These are phyloP conservation scores for Cephalotes varians DNA, from an alignment of 2,888 invertebrate genomes.

Conservation along the genomic window DNA sequence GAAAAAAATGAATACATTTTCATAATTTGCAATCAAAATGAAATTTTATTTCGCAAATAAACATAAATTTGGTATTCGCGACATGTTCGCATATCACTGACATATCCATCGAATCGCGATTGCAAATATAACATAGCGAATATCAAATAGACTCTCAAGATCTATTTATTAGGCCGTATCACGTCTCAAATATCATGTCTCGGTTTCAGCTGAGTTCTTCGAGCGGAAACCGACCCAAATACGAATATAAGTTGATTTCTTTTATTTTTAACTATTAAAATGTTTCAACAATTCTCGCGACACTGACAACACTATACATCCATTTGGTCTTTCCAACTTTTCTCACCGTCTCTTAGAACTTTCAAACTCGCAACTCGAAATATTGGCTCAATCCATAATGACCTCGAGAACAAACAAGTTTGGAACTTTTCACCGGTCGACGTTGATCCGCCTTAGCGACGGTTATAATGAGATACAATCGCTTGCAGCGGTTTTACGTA, in stretches of 20 bases:
- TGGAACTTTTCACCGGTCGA: constrained; percentile 36
- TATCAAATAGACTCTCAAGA: background rate
- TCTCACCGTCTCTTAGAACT: constrained; percentile 21
- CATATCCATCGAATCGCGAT: background rate
- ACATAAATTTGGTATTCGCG: background rate
- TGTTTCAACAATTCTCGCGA: constrained; percentile 39
- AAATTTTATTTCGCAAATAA: background rate
- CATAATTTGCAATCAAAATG: background rate
- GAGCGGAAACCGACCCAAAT: background rate
- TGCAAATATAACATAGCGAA: background rate
- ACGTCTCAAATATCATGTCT: background rate
- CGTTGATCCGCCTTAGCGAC: constrained; percentile 34
- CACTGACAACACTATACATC: constrained; percentile 10
- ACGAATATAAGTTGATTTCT: background rate
- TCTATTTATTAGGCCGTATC: constrained; percentile 7
- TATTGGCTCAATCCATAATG: constrained; percentile 51
- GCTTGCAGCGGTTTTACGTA: background rate
- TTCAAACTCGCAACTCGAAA: constrained; percentile 34
- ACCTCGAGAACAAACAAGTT: constrained; percentile 41
- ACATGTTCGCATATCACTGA: background rate
- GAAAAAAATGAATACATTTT: background rate
- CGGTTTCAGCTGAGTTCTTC: background rate
- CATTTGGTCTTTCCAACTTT: constrained; percentile 12
- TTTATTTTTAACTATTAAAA: constrained; percentile 42
- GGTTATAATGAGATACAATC: constrained; percentile 27